phyloP scores from a whole-genome alignment of 2,797 vertebrate species.

The Myoxocephalus aenaeus region DNA sequence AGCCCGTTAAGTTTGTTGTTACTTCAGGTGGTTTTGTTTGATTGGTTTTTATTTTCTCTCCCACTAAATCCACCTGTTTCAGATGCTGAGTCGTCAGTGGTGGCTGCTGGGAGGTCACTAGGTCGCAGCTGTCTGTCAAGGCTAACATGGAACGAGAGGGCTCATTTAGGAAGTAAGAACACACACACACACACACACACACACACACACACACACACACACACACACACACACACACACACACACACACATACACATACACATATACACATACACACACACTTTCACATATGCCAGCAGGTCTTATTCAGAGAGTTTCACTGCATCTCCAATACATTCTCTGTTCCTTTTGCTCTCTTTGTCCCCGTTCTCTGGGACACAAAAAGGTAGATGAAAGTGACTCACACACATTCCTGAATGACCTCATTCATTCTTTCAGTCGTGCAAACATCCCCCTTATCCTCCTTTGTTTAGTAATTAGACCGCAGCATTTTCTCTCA shows the following conservation, averaged over 20 bases:
- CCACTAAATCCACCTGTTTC: background rate
- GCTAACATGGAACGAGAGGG: slow-evolving; percentile 78
- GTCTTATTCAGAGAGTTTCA: slow-evolving; percentile 28
- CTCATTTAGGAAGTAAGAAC: slow-evolving; percentile 72
- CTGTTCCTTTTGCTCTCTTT: slow-evolving; percentile 16
- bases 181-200: slow-evolving; percentile 23
- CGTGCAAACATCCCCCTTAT: slow-evolving; percentile 53
- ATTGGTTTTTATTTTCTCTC: background rate
- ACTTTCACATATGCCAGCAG: slow-evolving; percentile 8
- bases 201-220: slow-evolving; percentile 9
- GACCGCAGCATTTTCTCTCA: slow-evolving; percentile 50
- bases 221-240: slow-evolving; percentile 16
- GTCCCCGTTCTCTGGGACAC: slow-evolving; percentile 4
- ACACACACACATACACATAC: no score
- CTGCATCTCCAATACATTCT: slow-evolving; percentile 13
- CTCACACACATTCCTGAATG: slow-evolving; percentile 64
- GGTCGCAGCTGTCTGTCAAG: slow-evolving; percentile 33
- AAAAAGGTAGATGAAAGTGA: slow-evolving; percentile 51
- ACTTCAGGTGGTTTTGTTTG: background rate
- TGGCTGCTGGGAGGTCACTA: slow-evolving; percentile 33
- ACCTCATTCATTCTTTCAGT: slow-evolving; percentile 69
- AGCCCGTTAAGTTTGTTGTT: background rate
- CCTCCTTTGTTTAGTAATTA: slow-evolving; percentile 71
- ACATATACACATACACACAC: no score
- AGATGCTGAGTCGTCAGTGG: slow-evolving; percentile 57